Conservation (phyloP, 2,113 vertebrate species). For the Taurulus bubalis region DNA sequence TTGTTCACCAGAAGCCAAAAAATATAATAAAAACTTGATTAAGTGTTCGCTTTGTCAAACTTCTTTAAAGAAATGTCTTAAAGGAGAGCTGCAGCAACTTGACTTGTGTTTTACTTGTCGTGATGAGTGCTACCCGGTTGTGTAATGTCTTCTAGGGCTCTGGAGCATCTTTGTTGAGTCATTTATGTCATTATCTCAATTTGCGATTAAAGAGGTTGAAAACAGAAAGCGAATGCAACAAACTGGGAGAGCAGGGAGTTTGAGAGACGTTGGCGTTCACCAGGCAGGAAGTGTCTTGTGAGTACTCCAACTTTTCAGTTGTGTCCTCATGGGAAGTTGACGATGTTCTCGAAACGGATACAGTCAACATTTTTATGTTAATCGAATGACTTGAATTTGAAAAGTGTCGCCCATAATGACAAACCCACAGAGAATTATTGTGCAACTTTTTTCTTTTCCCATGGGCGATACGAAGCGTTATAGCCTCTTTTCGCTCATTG, state of each 20-base stretch:
- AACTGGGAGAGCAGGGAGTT: too few species aligned
- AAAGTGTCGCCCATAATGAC: neutral
- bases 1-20: slow-evolving; percentile 15
- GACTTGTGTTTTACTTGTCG: neutral
- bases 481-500: neutral
- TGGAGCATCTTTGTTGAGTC: neutral
- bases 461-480: neutral
- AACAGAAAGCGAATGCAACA: neutral
- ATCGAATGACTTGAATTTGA: neutral
- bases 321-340: neutral
- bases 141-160: neutral
- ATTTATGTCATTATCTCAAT: neutral
- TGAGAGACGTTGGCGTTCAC: neutral
- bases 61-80: neutral
- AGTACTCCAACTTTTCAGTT: neutral
- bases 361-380: neutral
- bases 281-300: neutral
- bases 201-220: neutral
- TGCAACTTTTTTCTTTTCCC: neutral
- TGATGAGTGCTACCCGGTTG: neutral
- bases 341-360: neutral
- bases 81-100: neutral
- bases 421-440: too few species aligned
- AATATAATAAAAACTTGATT: neutral
- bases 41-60: neutral